Evolutionary conservation across 2,888 invertebrate species (phyloP).

Genomic region (Patella pellucida): DNA sequence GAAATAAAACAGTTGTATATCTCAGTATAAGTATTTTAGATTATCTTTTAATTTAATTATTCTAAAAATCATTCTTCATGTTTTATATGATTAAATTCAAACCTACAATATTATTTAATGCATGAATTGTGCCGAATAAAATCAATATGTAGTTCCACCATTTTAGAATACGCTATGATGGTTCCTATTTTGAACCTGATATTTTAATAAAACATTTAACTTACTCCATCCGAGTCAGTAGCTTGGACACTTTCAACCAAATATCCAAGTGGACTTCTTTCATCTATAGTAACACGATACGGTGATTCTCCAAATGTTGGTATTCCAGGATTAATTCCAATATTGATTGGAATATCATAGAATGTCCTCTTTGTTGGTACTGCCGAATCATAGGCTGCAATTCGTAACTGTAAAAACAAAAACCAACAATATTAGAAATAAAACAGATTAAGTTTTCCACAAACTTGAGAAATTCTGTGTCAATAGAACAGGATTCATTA

Average conservation of each 20-base stretch:
- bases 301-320: slow-evolving; percentile 78
- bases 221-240: slow-evolving; percentile 40
- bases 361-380: slow-evolving; percentile 50
- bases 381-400: slow-evolving; percentile 50
- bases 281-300: slow-evolving; percentile 38
- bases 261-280: slow-evolving; percentile 37
- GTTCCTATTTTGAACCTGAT: neutral
- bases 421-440: neutral
- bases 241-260: slow-evolving; percentile 44
- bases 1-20: slow-evolving; percentile 19
- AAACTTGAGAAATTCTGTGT: no score
- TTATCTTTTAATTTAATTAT: no score
- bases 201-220: neutral
- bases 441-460: no score
- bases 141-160: neutral
- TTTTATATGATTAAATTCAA: neutral
- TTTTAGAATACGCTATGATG: neutral
- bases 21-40: no score
- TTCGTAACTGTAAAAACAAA: slow-evolving; percentile 41
- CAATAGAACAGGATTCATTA: no score
- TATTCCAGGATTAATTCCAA: slow-evolving; percentile 64
- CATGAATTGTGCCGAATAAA: neutral
- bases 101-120: neutral
- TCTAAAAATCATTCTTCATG: no score
- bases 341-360: slow-evolving; percentile 43